Conservation (phyloP, 2,888 invertebrate species). For the Halocaridina rubra region DNA sequence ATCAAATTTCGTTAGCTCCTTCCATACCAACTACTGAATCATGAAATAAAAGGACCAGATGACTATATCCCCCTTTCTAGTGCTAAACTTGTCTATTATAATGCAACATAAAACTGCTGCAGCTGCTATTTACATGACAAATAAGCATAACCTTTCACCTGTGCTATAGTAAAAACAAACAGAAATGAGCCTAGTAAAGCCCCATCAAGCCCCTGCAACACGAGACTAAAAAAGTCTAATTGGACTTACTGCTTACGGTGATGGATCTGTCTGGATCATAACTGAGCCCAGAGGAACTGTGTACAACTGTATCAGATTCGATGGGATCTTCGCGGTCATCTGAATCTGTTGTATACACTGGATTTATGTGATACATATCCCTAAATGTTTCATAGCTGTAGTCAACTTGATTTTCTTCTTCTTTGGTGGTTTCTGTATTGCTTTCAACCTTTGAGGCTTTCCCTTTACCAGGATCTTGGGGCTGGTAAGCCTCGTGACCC, state of each 20-base stretch:
- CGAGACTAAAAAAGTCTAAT: not conserved
- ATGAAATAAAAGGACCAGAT: too few relatives aligned
- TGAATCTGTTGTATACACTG: slow-evolving; percentile 43
- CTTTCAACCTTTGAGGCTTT: slow-evolving; percentile 34
- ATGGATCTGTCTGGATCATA: slow-evolving; percentile 43
- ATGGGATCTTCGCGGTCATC: slow-evolving; percentile 43
- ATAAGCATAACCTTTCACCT: too few relatives aligned
- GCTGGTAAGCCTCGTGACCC: slow-evolving; percentile 66
- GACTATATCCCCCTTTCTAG: too few relatives aligned
- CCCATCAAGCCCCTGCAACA: not conserved
- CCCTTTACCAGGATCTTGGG: not conserved
- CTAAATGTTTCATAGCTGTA: slow-evolving; percentile 44
- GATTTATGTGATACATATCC: slow-evolving; percentile 55
- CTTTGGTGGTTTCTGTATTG: slow-evolving; percentile 68
- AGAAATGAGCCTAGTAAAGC: too few relatives aligned
- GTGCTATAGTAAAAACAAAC: too few relatives aligned
- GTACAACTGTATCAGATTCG: slow-evolving; percentile 47
- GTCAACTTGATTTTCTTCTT: slow-evolving; percentile 66
- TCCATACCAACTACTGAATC: too few relatives aligned
- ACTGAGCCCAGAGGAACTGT: slow-evolving; percentile 16
- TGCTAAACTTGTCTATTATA: too few relatives aligned
- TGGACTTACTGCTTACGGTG: slow-evolving; percentile 48
- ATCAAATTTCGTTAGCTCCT: too few relatives aligned
- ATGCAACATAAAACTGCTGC: too few relatives aligned
- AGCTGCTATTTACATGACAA: too few relatives aligned